Conservation (phyloP, 2,797 vertebrate genomes). For the Notolepis coatsorum region DNA sequence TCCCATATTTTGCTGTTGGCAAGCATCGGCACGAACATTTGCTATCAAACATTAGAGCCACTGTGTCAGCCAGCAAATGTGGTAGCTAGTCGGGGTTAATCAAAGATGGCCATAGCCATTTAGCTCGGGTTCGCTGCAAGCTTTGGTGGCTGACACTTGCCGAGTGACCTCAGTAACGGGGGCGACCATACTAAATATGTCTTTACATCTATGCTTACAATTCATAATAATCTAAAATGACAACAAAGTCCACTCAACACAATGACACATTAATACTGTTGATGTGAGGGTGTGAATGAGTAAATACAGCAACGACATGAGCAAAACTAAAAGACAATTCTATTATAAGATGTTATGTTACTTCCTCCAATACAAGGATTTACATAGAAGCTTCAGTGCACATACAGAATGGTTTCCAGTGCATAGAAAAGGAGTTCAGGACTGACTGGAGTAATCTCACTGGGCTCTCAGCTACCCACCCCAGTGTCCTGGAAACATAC, state of each 20-base stretch:
- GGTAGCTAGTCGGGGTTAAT: no score
- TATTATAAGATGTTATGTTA: slow-evolving; percentile 3
- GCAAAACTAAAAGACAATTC: neutral
- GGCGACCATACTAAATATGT: no score
- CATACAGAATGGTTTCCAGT: slow-evolving; percentile 13
- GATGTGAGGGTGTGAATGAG: slow-evolving; percentile 9
- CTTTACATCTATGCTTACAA: neutral
- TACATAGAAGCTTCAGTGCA: neutral
- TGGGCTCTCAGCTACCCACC: neutral
- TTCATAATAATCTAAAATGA: neutral
- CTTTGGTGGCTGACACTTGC: no score
- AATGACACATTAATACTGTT: slow-evolving; percentile 1
- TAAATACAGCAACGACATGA: slow-evolving; percentile 19
- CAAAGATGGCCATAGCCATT: no score
- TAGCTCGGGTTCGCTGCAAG: no score
- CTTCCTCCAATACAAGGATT: neutral
- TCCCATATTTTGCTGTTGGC: no score
- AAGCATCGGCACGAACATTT: no score
- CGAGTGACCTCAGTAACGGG: no score
- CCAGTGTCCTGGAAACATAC: neutral
- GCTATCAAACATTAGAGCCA: no score
- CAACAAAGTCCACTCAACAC: neutral
- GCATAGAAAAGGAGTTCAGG: slow-evolving; percentile 1
- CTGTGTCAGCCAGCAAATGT: no score
- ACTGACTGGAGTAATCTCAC: neutral